phyloP scores from a whole-genome alignment of 2,797 vertebrate species.

The Paramormyrops hopkinsi region DNA sequence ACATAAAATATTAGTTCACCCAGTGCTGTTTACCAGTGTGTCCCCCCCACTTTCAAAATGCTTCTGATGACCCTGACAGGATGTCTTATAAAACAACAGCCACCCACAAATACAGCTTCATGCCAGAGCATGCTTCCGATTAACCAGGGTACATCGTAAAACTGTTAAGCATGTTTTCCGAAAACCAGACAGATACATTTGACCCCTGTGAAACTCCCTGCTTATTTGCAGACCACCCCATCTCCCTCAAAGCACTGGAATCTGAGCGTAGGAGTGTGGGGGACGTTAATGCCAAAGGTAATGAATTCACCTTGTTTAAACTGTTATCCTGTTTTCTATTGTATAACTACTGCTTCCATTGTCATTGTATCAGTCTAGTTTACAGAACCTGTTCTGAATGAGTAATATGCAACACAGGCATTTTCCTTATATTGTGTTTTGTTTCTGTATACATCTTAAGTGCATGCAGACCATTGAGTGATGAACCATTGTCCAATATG shows the following conservation, averaged over 20 bases:
- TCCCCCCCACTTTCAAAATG: too few species aligned
- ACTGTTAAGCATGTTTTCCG: background rate
- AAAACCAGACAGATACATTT: background rate
- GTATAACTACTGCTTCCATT: background rate
- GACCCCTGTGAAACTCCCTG: background rate
- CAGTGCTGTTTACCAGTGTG: too few species aligned
- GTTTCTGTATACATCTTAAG: background rate
- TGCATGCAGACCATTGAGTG: background rate
- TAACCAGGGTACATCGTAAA: background rate
- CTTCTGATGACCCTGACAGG: too few species aligned
- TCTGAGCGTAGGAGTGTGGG: background rate
- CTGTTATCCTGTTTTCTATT: background rate
- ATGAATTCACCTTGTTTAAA: background rate
- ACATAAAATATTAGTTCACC: too few species aligned
- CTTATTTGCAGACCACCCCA: background rate
- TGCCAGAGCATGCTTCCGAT: background rate
- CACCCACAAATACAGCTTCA: background rate
- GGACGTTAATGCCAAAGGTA: background rate
- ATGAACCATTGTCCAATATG: background rate
- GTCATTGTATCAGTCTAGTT: background rate
- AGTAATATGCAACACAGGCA: background rate
- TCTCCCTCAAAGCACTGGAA: background rate
- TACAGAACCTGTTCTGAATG: background rate
- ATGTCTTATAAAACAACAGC: background rate
- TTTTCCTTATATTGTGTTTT: background rate